These are phyloP conservation scores for Telmatherina bonti DNA, from an alignment of 2,797 vertebrate genomes.

Conservation along the genomic window DNA sequence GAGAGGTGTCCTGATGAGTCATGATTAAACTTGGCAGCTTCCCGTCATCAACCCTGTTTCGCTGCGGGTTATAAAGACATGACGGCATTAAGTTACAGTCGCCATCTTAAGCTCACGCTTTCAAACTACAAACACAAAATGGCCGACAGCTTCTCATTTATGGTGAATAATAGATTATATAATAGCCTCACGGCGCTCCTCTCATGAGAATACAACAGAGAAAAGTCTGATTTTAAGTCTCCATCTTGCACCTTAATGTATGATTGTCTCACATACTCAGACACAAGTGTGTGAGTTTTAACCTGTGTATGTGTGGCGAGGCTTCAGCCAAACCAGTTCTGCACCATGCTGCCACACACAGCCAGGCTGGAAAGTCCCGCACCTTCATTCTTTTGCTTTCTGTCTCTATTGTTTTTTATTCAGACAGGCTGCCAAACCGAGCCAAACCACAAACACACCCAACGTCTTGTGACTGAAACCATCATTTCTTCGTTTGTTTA, in stretches of 20 bases:
- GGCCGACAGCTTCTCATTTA: slow-evolving; percentile 3
- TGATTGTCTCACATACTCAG: too few relatives aligned
- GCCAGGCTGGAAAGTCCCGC: slow-evolving; percentile 57
- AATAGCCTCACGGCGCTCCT: background rate
- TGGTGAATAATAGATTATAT: fast-evolving
- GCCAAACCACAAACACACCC: slow-evolving; percentile 15
- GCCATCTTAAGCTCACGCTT: background rate
- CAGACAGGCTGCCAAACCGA: background rate
- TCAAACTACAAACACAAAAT: slow-evolving; percentile 41
- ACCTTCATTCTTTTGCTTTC: slow-evolving; percentile 66
- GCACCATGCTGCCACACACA: background rate
- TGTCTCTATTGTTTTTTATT: background rate
- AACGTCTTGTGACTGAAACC: slow-evolving; percentile 6
- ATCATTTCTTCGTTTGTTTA: background rate
- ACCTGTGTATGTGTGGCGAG: fast-evolving
- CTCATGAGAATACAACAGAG: background rate
- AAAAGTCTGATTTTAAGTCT: background rate
- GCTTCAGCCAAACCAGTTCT: slow-evolving; percentile 13
- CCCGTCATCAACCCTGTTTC: background rate
- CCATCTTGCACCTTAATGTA: fast-evolving
- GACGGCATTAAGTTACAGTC: fast-evolving
- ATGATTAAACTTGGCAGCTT: background rate
- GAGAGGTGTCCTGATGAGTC: background rate
- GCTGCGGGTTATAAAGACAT: fast-evolving
- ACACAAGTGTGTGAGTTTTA: fast-evolving